Base-by-base conservation (phyloP, 1,140 invertebrate species). In the Marisa cornuarietis region DNA sequence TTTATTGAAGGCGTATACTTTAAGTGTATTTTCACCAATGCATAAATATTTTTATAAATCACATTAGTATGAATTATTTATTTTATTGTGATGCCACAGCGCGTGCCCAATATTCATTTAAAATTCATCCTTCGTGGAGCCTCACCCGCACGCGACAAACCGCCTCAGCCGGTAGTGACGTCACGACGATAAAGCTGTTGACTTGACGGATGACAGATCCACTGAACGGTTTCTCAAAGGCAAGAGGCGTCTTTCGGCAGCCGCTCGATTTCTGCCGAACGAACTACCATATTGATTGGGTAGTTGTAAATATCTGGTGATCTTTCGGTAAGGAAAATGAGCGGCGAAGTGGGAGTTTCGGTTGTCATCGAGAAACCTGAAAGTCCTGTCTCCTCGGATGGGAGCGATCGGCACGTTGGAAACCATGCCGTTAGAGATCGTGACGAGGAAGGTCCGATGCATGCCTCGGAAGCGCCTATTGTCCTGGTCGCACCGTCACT, bases 361-460 rank as follows among this genome's bases (percentile, higher is more conserved):
- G 73, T 75, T 74, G 74, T 69, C 65, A 76, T 76, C 58, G 73
- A 80, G 51, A 61, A 73, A 51, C 71, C 79, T 71, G 81, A 78
- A 49, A 80, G 79, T 72, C 76, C 78, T 80, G 81, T 82, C 79
- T 78, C 80, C 75, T 11, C 54, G 54, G 76, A 84, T 84, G 84
- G 81, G 81, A 71, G 83, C 82, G 66, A 78, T 63, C 76, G 72
- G 72, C 75, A 83, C 79, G 49, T 79, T 75, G 77, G 74, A 58
- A 75, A 83, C 78, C 73, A 79, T 86, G 72, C 85, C 74, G 65
- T 76, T 52, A 75, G 73, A 69, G 81, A 74, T n/a, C 78, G 83
- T 54, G 87, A 84, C 76, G 83, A 85, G 71, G 79, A 83, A 71
- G 85, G 81, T 82, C 81, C 79, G 78, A 80, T 74, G 81, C 82